These are phyloP conservation scores for Ardeotis arabs DNA, from an alignment of 2,113 vertebrate species.

Conservation along the genomic window DNA sequence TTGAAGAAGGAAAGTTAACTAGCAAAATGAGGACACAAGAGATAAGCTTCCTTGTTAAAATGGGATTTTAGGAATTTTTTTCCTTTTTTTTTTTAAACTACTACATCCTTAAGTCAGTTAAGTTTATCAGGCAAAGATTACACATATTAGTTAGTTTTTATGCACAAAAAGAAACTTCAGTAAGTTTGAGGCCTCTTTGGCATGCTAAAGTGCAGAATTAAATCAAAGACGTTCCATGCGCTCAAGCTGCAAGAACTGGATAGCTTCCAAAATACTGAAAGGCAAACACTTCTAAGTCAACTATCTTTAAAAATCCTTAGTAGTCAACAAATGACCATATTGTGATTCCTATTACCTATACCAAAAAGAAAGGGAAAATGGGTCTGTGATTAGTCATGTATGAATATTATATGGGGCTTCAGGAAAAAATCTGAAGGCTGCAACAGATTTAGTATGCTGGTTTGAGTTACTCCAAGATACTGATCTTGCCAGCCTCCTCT, in stretches of 20 bases:
- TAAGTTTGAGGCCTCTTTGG: background rate
- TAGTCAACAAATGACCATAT: background rate
- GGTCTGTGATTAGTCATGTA: background rate
- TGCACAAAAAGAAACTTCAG: background rate
- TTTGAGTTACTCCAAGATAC: background rate
- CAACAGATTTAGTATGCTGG: background rate
- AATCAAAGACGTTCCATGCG: rapidly evolving
- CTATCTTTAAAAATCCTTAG: background rate
- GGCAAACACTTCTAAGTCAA: background rate
- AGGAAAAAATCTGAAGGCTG: background rate
- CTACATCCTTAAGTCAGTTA: background rate
- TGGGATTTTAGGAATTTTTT: background rate
- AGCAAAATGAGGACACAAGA: background rate
- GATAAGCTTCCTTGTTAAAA: background rate
- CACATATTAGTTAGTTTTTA: background rate
- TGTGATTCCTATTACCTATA: background rate
- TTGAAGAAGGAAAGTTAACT: background rate
- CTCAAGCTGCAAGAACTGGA: background rate
- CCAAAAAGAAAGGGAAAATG: background rate
- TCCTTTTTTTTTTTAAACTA: too few species aligned
- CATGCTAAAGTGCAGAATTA: background rate
- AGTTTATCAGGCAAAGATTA: background rate
- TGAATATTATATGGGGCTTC: background rate
- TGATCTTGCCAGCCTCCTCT: background rate
- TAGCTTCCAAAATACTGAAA: background rate